Evolutionary conservation across 2,888 invertebrate species (phyloP).

Genomic region (Tuta absoluta): DNA sequence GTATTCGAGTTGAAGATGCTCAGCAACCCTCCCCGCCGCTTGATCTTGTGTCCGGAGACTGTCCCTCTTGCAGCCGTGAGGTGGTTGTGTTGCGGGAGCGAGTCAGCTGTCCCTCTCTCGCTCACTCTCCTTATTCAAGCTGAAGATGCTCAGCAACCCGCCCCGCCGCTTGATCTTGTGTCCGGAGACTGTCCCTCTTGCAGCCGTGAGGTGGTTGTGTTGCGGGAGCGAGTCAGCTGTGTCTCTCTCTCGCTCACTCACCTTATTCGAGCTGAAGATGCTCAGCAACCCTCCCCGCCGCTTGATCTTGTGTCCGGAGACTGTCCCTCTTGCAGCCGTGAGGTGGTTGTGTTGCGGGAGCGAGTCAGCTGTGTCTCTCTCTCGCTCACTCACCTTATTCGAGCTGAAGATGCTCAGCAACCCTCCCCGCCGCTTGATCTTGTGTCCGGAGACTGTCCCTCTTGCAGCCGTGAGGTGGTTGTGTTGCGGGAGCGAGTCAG

Average conservation of each 20-base stretch:
- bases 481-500: background rate
- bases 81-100: too few species aligned
- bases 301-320: constrained; percentile 91
- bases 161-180: constrained; percentile 92
- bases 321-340: constrained; percentile 91
- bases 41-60: constrained; percentile 90
- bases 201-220: constrained; percentile 74
- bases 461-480: constrained; percentile 87
- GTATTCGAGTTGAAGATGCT: constrained; percentile 96
- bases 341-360: constrained; percentile 61
- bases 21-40: constrained; percentile 93
- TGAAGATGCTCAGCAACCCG: constrained; percentile 94
- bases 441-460: constrained; percentile 91
- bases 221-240: too few species aligned
- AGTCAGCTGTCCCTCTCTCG: too few species aligned
- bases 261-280: constrained; percentile 97
- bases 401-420: constrained; percentile 95
- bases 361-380: too few species aligned
- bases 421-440: constrained; percentile 92
- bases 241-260: constrained; percentile 58
- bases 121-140: constrained; percentile 91
- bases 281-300: constrained; percentile 93
- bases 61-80: constrained; percentile 88
- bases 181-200: constrained; percentile 90
- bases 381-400: constrained; percentile 86